Evolutionary conservation across 2,888 invertebrate genomes (phyloP).

Genomic region (Acanthoscelides obtectus): DNA sequence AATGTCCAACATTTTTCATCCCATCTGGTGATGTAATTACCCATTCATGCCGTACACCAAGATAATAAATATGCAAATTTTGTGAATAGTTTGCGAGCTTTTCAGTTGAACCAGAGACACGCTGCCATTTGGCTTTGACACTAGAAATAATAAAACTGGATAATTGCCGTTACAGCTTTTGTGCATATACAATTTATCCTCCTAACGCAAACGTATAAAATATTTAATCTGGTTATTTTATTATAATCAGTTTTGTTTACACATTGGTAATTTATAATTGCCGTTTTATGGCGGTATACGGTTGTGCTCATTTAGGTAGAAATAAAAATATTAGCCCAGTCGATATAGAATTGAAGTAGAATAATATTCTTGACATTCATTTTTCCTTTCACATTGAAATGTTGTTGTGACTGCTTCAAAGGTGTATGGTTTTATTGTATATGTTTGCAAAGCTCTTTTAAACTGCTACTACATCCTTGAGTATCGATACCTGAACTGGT

Average conservation of each 20-base stretch:
- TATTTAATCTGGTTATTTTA: not conserved
- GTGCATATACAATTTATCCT: not conserved
- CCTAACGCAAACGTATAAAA: not conserved
- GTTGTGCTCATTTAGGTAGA: not conserved
- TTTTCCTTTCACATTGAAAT: no score
- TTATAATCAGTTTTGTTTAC: not conserved
- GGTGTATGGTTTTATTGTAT: no score
- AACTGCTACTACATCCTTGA: no score
- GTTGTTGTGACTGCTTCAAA: no score
- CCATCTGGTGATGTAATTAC: not conserved
- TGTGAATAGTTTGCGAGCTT: not conserved
- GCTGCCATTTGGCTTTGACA: not conserved
- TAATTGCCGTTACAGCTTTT: not conserved
- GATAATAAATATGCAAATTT: not conserved
- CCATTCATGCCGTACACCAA: not conserved
- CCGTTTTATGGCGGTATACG: not conserved
- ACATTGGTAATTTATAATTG: not conserved
- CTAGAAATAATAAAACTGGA: not conserved
- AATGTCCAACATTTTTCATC: not conserved
- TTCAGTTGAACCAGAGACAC: not conserved
- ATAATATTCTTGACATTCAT: no score
- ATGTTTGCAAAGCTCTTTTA: no score
- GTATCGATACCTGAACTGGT: no score
- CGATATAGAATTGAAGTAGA: not conserved
- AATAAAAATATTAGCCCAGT: not conserved